Evolutionary conservation across 2,888 invertebrate genomes (phyloP), one percentile per base, ranked within the genome.

Genomic region (Caenorhabditis angaria): DNA sequence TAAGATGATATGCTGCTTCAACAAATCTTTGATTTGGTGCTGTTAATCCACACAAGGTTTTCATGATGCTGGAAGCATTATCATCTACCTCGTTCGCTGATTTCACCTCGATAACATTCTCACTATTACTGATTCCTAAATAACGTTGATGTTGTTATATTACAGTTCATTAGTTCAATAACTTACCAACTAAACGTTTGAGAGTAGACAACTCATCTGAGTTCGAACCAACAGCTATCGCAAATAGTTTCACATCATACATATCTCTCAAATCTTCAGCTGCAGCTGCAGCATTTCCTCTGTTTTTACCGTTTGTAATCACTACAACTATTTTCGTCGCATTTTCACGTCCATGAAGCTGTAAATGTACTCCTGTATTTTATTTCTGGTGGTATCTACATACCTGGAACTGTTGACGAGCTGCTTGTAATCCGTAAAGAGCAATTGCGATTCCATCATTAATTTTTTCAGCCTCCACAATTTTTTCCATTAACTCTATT

Each of bases 391-490:
- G 32, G 32, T 32, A 32, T 32, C 32, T 32, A 32, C 10, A 50
- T 28, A 65, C 70, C 47, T 78, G 76, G 78, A 86, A 86, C 54
- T 86, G 86, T 64, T 86, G 83, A 28, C 82, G 66, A 8, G 86
- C 86, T 5, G 86, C 86, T 47, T 86, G 84, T 29, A 86, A 65
- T 24, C 83, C 86, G 18, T 86, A 85, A 8, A 85, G 74, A 6
- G 84, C 84, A 54, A 86, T 85, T 0, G 86, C 82, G 10, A 73
- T 72, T 20, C 81, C 81, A 57, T 82, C 80, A 48, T 77, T 78
- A 27, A 85, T 75, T 56, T 82, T 82, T 56, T 85, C 83, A 12
- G 82, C 70, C 4, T 84, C 81, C 8, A 66, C 67, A 20, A 86
- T 86, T 65, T 87, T 85, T 58, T 78, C 80, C 14, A 86, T 68